phyloP scores from a whole-genome alignment of 2,888 invertebrate genomes.

The Mimas tiliae region DNA sequence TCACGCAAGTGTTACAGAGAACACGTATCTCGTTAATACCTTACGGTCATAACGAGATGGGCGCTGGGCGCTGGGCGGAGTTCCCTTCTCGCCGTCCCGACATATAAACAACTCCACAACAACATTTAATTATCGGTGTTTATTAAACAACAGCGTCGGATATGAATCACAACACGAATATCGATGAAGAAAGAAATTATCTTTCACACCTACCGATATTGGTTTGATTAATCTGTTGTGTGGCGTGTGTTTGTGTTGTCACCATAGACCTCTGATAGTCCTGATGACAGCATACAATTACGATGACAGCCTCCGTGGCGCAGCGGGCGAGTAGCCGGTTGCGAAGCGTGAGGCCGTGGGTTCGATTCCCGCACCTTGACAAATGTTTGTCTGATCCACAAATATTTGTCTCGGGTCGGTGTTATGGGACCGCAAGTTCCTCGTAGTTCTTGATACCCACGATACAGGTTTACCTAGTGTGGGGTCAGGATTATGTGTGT shows the following conservation, averaged over 20 bases:
- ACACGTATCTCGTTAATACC: constrained; percentile 69
- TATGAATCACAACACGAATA: constrained; percentile 57
- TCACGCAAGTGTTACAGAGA: constrained; percentile 35
- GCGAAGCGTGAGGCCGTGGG: too few relatives aligned
- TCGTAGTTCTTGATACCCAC: too few relatives aligned
- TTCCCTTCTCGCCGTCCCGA: constrained; percentile 53
- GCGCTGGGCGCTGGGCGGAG: constrained; percentile 70
- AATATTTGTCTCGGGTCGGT: too few relatives aligned
- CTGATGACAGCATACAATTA: too few relatives aligned
- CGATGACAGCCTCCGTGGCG: too few relatives aligned
- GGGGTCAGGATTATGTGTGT: too few relatives aligned
- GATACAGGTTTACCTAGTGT: too few relatives aligned
- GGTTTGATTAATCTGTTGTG: constrained; percentile 24
- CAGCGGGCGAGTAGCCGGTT: too few relatives aligned
- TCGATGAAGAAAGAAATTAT: constrained; percentile 61
- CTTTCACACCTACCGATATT: constrained; percentile 72
- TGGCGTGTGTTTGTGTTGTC: constrained; percentile 23
- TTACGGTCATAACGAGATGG: constrained; percentile 60
- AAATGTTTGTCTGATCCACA: too few relatives aligned
- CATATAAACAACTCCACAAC: constrained; percentile 80
- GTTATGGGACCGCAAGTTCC: too few relatives aligned
- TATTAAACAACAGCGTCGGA: constrained; percentile 74
- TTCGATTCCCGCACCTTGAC: too few relatives aligned
- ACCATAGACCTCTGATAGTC: too few relatives aligned
- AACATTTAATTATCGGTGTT: constrained; percentile 83